Base-by-base conservation (phyloP, 2,797 vertebrate genomes). In the Poecile montanus region DNA sequence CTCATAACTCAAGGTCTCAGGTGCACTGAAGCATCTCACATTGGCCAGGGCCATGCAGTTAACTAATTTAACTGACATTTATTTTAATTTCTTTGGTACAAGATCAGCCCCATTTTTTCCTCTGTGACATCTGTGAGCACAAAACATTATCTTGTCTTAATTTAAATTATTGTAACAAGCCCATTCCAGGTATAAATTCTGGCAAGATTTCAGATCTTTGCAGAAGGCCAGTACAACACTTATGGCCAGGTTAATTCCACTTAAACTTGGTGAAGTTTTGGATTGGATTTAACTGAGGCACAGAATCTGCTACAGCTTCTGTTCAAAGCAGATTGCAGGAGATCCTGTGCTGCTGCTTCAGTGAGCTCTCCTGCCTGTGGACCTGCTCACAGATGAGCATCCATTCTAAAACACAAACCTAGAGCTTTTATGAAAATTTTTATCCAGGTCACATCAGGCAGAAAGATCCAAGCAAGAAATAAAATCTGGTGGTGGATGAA, bases 71-170 rank as follows among this genome's bases (percentile, higher is more conserved):
- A 85, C 66, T 77, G 66, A 68, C 40, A 77, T 67, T 82, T 47
- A 54, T 70, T 76, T 71, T 88, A 8, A 89, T 91, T 92, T 82
- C 67, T 84, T 73, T 60, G 40, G 75, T 87, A 70, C 56, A 40
- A 87, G 62, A 85, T 71, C 63, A 82, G 60, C 57, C 38, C 40
- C 71, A 82, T 42, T 79, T 76, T 38, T 30, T 68, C 78, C 57
- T 94, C 78, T 82, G 67, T 23, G 53, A 53, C 75, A 38, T 26
- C 68, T 63, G n/a, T 7, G 11, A 92, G 72, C 34, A 85, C 26
- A 79, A 92, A 94, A 82, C 30, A 27, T 91, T 91, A 91, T 42
- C 73, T 40, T 40, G 56, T 48, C 80, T 60, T 88, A 45, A 89
- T 92, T 85, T 74, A 63, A 85, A 82, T 87, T 78, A 84, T 54